Evolutionary conservation across 2,797 vertebrate species (phyloP), one percentile per base, ranked within the genome.

Genomic region (Myripristis jacobus): DNA sequence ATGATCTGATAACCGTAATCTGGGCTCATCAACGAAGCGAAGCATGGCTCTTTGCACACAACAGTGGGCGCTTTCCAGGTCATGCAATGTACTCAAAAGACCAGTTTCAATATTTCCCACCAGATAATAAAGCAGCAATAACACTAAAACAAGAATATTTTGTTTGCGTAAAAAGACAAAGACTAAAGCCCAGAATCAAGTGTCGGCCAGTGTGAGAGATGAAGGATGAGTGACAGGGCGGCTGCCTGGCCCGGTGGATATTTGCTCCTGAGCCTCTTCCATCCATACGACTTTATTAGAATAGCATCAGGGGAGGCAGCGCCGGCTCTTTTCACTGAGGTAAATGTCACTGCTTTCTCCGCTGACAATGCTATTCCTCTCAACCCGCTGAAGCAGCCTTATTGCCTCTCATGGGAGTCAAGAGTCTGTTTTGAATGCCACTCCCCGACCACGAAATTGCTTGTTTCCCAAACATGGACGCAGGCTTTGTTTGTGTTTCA

Each of bases 261-360:
- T 88, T 89, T 86, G 77, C 80, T 81, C 83, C 70, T 55, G 67
- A 73, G 78, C 66, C 64, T 73, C 75, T 59, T 67, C 63, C 73
- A 63, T 82, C 63, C 81, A 71, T 31, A 34, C 18, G 15, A 81
- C 75, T 86, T 85, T 88, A 89, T 87, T 82, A 78, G 73, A 85
- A 73, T 22, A 64, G 66, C 77, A 59, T 53, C 18, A 9, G 64
- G 46, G 58, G 70, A 81, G 60, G 84, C 74, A 55, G 81, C 43
- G 3, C 25, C 18, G 72, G 71, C 60, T 58, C 72, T 72, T 58
- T 73, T 70, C 74, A 24, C 47, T 38, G 22, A 77, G 73, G 74
- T 89, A 88, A 93, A 92, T 92, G 92, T 91, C 90, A 92, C 82
- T 53, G 88, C 80, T 71, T 83, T 73, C 77, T 75, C 87, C 78